Percentiles rank a stretch among this genome's conserved stretches.
These are phyloP conservation scores for Malacoraja senta DNA, from an alignment of 2,797 vertebrate species.

Conservation along the genomic window DNA sequence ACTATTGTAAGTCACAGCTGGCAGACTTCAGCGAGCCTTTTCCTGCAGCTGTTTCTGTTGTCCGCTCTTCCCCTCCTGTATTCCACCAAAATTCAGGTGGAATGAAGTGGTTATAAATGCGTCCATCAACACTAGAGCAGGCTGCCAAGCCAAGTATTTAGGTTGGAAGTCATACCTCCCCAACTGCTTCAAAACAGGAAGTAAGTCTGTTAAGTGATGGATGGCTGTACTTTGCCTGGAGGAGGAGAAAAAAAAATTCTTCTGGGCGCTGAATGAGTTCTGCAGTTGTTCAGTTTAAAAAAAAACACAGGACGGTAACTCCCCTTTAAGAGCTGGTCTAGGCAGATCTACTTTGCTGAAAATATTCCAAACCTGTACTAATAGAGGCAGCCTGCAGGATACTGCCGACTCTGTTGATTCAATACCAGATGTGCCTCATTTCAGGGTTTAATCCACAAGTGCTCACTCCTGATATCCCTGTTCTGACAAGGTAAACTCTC, in stretches of 20 bases:
- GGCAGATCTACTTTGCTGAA: conserved; percentile 56
- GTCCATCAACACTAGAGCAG: conserved; percentile 64
- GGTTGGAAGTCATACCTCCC: conserved; percentile 67
- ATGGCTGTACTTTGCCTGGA: conserved; percentile 67
- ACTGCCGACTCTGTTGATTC: conserved; percentile 54
- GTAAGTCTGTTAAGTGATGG: conserved; percentile 80
- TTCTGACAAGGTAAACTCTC: conserved; percentile 22
- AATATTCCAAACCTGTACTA: conserved; percentile 53
- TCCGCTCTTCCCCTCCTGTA: conserved; percentile 42
- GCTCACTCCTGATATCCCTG: background rate
- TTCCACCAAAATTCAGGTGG: conserved; percentile 65
- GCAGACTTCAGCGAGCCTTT: conserved; percentile 52
- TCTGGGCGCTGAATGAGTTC: conserved; percentile 62
- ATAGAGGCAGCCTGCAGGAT: conserved; percentile 59
- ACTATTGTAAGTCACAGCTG: conserved; percentile 40
- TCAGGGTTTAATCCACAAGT: conserved; percentile 53
- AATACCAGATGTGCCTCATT: conserved; percentile 53
- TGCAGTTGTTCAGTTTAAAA: conserved; percentile 51
- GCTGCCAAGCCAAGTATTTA: conserved; percentile 77
- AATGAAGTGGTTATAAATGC: conserved; percentile 66
- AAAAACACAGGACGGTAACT: conserved; percentile 44
- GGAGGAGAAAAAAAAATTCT: conserved; percentile 55
- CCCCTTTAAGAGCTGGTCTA: conserved; percentile 55
- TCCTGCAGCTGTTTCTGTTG: conserved; percentile 52
- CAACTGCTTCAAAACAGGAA: conserved; percentile 84